Conservation (phyloP, 1,140 invertebrate species). For the Arion vulgaris region DNA sequence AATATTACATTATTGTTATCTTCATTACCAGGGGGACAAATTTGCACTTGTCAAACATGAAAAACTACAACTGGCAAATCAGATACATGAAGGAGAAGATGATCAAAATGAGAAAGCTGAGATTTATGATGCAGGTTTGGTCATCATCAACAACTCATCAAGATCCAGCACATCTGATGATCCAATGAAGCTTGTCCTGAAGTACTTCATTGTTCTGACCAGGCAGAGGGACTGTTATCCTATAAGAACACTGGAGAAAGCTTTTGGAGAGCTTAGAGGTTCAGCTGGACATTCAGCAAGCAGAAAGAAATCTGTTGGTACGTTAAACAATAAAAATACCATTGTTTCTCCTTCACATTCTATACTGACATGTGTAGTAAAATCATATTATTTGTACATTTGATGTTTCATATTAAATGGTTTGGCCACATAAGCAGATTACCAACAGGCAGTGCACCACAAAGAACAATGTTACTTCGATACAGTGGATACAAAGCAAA, state of each 20-base stretch:
- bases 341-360: too few relatives aligned
- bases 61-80: conserved; percentile 32
- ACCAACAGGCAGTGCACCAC: too few relatives aligned
- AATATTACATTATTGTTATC: conserved; percentile 39
- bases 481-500: too few relatives aligned
- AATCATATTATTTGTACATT: too few relatives aligned
- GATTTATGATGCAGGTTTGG: conserved; percentile 81
- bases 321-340: too few relatives aligned
- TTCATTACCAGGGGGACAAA: conserved; percentile 50
- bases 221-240: conserved; percentile 81
- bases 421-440: too few relatives aligned
- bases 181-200: conserved; percentile 75
- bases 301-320: conserved; percentile 5
- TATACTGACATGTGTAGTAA: too few relatives aligned
- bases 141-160: conserved; percentile 76
- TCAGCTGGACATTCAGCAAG: conserved; percentile 21
- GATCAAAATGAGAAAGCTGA: conserved; percentile 42
- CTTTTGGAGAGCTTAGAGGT: conserved; percentile 77
- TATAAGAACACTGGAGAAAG: conserved; percentile 78
- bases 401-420: too few relatives aligned
- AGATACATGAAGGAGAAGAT: not conserved
- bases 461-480: too few relatives aligned
- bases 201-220: conserved; percentile 84
- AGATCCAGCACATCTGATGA: conserved; percentile 50
- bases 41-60: conserved; percentile 60